Percentiles rank a stretch among this genome's conserved stretches.
These are phyloP conservation scores for Herpailurus yagouaroundi DNA, from an alignment of 2,113 vertebrate species.

Conservation along the genomic window DNA sequence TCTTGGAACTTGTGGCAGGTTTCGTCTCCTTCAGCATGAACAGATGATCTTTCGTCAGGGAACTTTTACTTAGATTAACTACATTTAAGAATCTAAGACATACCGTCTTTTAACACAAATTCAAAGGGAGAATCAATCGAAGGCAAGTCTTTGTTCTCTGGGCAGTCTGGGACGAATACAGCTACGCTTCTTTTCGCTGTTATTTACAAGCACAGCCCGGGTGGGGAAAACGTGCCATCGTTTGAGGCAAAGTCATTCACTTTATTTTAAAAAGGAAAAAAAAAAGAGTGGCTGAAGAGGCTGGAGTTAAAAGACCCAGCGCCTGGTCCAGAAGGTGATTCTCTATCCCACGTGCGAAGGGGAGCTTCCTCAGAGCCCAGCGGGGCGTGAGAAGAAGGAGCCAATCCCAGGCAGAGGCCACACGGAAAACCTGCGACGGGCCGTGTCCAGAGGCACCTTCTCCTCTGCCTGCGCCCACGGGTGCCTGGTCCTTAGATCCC, in stretches of 20 bases:
- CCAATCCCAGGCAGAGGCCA: not conserved
- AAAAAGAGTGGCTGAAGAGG: not conserved
- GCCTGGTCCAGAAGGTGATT: not conserved
- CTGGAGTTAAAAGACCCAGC: rapidly evolving
- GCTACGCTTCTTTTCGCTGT: rapidly evolving
- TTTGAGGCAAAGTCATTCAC: no score
- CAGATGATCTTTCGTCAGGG: not conserved
- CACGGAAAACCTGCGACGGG: rapidly evolving
- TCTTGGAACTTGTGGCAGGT: not conserved
- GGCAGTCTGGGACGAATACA: rapidly evolving
- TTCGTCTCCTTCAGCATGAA: no score
- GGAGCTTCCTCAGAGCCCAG: rapidly evolving
- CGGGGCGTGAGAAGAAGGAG: no score
- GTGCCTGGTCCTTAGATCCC: not conserved
- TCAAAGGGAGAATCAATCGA: not conserved
- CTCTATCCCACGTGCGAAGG: rapidly evolving
- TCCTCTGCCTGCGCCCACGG: not conserved
- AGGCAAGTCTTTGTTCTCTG: not conserved
- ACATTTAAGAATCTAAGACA: not conserved
- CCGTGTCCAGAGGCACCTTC: not conserved
- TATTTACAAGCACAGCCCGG: rapidly evolving
- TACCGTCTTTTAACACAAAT: not conserved
- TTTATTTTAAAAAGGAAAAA: not conserved
- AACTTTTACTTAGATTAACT: not conserved
- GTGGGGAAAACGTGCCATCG: rapidly evolving